phyloP scores from a whole-genome alignment of 1,140 invertebrate genomes.

The Wasmannia auropunctata region DNA sequence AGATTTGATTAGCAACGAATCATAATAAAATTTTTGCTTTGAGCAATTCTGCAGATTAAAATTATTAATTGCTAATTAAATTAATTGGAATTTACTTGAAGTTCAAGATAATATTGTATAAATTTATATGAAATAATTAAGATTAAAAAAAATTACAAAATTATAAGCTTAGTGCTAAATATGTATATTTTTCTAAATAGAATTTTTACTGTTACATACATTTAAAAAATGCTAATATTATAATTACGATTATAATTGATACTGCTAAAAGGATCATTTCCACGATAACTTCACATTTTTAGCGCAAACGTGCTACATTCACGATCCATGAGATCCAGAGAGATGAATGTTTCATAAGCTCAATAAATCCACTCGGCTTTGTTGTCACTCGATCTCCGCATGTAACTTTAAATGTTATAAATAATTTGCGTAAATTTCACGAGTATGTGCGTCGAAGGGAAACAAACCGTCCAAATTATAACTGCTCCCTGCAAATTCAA shows the following conservation, averaged over 20 bases:
- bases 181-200: not conserved
- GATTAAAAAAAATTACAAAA: not conserved
- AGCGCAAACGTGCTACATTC: not conserved
- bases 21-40: no score
- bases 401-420: constrained; percentile 5
- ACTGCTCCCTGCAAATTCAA: not conserved
- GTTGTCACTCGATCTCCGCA: not conserved
- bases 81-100: no score
- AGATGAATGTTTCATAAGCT: constrained; percentile 1
- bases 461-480: not conserved
- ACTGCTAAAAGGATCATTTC: not conserved
- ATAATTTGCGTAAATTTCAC: constrained; percentile 16
- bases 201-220: not conserved
- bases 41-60: no score
- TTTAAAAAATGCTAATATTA: not conserved
- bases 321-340: not conserved
- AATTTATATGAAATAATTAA: not conserved
- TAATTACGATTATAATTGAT: not conserved
- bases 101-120: no score
- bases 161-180: not conserved
- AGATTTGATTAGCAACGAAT: no score
- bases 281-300: not conserved
- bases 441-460: constrained; percentile 9
- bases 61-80: no score
- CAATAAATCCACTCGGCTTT: not conserved